phyloP scores from a whole-genome alignment of 1,140 invertebrate genomes.

The Diploscapter pachys region DNA sequence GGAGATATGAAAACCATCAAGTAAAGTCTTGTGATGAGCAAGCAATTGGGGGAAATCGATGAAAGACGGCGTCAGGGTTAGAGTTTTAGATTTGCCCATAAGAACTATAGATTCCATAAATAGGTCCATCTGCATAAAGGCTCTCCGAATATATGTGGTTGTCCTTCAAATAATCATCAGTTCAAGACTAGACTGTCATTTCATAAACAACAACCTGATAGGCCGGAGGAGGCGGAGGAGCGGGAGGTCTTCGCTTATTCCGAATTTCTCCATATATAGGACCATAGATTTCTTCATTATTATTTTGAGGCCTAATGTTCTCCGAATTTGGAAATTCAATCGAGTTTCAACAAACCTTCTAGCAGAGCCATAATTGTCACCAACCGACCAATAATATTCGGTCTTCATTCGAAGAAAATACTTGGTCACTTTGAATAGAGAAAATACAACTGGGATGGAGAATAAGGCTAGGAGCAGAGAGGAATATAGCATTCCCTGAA shows the following conservation, averaged over 20 bases:
- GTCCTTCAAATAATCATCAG: too few relatives aligned
- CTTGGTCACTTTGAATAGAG: slow-evolving; percentile 18
- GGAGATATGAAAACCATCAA: too few relatives aligned
- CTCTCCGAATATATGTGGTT: slow-evolving; percentile 10
- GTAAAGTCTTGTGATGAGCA: too few relatives aligned
- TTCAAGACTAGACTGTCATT: too few relatives aligned
- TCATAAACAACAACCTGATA: not conserved
- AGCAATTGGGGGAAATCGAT: too few relatives aligned
- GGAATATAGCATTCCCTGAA: slow-evolving; percentile 7
- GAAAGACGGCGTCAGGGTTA: not conserved
- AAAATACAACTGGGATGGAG: slow-evolving; percentile 4
- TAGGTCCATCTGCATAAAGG: slow-evolving; percentile 11
- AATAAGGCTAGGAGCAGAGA: slow-evolving; percentile 1
- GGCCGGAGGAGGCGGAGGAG: slow-evolving; percentile 1
- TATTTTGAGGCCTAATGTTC: not conserved
- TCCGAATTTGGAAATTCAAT: not conserved
- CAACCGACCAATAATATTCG: slow-evolving; percentile 14
- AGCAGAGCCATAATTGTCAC: slow-evolving; percentile 2
- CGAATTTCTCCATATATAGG: slow-evolving; percentile 6
- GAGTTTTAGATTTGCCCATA: slow-evolving; percentile 5
- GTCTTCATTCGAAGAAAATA: slow-evolving; percentile 17
- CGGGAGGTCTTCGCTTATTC: not conserved
- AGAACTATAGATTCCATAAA: slow-evolving; percentile 13
- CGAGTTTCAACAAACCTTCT: too few relatives aligned
- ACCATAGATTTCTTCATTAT: slow-evolving; percentile 3